Evolutionary conservation across 2,113 vertebrate genomes (phyloP), one percentile per base, ranked within the genome.

Genomic region (Equus przewalskii): DNA sequence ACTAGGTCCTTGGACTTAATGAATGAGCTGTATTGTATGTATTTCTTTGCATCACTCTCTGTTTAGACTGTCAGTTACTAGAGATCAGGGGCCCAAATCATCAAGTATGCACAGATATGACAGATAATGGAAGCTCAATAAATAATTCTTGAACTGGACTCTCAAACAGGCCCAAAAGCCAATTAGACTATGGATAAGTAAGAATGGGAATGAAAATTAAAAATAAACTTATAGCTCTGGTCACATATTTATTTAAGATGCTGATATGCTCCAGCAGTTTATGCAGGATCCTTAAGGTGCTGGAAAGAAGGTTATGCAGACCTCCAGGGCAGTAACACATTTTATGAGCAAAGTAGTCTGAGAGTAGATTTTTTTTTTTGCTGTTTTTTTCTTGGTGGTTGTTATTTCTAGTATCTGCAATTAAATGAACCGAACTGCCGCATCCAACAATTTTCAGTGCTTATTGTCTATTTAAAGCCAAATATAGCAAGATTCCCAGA

Each of bases 381-480:
- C 46, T 86, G 9, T 33, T 60, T 95, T 81, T 94, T 73, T 56
- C 62, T 88, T 33, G 26, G 76, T 89, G 4, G 81, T 78, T 89
- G 76, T 96, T 85, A 96, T 96, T 97, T 97, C 86, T 89, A 73
- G 72, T 64, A 85, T 93, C 95, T 95, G 64, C 79, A 96, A 83
- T 92, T 86, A 96, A 93, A 72, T 28, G 49, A 96, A 78, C 44
- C 6, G 21, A 89, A 96, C 73, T 95, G 93, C 58, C 19, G 33
- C 65, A 94, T 96, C 89, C 79, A 94, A 96, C 90, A 79, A 75
- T 79, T 95, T 93, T 86, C 95, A 73, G 89, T 3, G 78, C 30
- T 72, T 73, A 30, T 92, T 96, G 79, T 94, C 82, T 96, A 44
- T 85, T 88, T 95, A 82, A 78, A 87, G 56, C 93, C 95, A 86